phyloP scores from a whole-genome alignment of 1,140 invertebrate genomes.

The Diabrotica undecimpunctata region DNA sequence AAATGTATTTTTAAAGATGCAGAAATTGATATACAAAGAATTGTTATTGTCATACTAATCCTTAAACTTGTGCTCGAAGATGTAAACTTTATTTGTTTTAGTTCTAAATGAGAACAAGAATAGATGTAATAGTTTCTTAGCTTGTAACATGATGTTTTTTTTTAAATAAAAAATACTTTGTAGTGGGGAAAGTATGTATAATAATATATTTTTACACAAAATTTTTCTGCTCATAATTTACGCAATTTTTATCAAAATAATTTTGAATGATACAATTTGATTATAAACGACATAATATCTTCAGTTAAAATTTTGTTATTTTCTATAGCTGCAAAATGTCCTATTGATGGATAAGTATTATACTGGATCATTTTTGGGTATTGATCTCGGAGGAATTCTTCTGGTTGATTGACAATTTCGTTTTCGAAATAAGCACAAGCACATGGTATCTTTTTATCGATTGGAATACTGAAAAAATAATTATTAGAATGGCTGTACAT shows the following conservation, averaged over 20 bases:
- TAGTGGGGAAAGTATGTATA: no score
- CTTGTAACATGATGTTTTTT: no score
- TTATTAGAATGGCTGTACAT: not conserved
- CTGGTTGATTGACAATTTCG: constrained; percentile 58
- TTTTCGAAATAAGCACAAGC: constrained; percentile 63
- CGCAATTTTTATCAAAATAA: not conserved
- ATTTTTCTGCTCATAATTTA: no score
- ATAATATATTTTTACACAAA: no score
- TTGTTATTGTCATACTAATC: no score
- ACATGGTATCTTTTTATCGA: constrained; percentile 54
- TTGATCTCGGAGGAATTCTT: constrained; percentile 56
- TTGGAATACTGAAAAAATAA: constrained; percentile 59
- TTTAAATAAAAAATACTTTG: no score
- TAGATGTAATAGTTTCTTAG: no score
- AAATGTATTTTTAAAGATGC: no score
- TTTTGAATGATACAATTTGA: constrained; percentile 21
- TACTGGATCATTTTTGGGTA: constrained; percentile 63
- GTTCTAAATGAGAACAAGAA: no score
- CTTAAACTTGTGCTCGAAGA: no score
- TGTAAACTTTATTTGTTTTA: no score
- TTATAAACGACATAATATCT: constrained; percentile 51
- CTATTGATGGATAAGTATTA: constrained; percentile 61
- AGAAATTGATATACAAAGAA: no score
- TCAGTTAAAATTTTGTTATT: constrained; percentile 65
- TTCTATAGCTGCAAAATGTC: constrained; percentile 85